Percentiles rank a stretch among this genome's conserved stretches.
Evolutionary conservation across 1,140 invertebrate species (phyloP).

Genomic region (Nebria ingens): DNA sequence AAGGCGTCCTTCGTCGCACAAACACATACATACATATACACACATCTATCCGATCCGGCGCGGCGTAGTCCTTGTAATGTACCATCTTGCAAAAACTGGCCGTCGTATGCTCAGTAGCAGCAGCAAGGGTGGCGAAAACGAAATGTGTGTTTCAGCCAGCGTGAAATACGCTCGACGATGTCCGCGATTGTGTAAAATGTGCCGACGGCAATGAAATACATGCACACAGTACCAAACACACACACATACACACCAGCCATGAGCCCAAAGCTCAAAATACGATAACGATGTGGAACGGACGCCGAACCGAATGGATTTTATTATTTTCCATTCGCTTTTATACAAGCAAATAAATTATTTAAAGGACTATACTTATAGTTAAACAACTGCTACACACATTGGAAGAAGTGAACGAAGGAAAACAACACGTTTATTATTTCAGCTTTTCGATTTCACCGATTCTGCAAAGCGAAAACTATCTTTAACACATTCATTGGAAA

Average conservation of each 20-base stretch:
- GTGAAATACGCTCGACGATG: conserved; percentile 1
- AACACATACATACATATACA: too few relatives aligned
- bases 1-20: conserved; percentile 3
- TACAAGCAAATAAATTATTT: too few relatives aligned
- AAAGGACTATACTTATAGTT: too few relatives aligned
- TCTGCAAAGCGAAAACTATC: too few relatives aligned
- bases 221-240: background rate
- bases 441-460: too few relatives aligned
- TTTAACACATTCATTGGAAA: too few relatives aligned
- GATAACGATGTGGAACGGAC: background rate
- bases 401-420: too few relatives aligned
- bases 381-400: too few relatives aligned
- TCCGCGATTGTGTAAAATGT: conserved; percentile 8
- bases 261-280: background rate
- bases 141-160: conserved; percentile 1
- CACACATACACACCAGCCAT: background rate
- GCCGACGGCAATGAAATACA: conserved; percentile 7
- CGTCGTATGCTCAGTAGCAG: background rate
- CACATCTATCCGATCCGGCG: too few relatives aligned
- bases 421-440: too few relatives aligned
- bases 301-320: background rate
- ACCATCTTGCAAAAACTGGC: conserved; percentile 7
- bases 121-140: too few relatives aligned
- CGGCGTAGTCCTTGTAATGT: conserved; percentile 3
- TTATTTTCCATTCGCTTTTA: background rate